Percentiles rank a stretch among this genome's conserved stretches.
Evolutionary conservation across 2,797 vertebrate genomes (phyloP).

Genomic region (Podarcis siculus): DNA sequence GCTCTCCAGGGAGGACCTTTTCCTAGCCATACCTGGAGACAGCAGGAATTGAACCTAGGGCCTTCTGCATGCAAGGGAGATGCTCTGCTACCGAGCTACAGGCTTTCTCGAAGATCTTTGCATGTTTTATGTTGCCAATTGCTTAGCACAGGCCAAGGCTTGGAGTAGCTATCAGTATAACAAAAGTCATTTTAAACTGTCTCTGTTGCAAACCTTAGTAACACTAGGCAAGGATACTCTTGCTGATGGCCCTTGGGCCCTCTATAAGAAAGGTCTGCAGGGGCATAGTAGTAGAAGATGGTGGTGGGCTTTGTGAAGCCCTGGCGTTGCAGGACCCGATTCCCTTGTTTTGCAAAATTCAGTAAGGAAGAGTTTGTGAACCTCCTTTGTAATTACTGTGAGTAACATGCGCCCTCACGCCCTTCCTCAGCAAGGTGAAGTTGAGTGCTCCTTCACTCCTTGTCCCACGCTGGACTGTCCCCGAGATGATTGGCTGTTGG

Average conservation of each 20-base stretch:
- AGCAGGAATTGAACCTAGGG: too few species aligned
- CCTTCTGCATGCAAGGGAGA: too few species aligned
- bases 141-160: neutral
- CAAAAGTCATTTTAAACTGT: neutral
- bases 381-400: fast-evolving
- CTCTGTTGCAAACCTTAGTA: neutral
- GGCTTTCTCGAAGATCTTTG: too few species aligned
- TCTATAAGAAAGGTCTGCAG: neutral
- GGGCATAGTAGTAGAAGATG: neutral
- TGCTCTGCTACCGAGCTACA: too few species aligned
- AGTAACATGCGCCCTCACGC: neutral
- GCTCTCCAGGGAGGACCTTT: too few species aligned
- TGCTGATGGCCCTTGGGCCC: neutral
- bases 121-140: neutral
- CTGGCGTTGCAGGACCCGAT: neutral
- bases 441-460: constrained; percentile 80
- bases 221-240: neutral
- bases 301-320: neutral
- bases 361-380: neutral
- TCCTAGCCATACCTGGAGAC: too few species aligned
- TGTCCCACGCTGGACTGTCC: constrained; percentile 79
- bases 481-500: constrained; percentile 76
- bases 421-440: constrained; percentile 74
- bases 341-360: neutral
- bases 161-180: neutral